phyloP scores from a whole-genome alignment of 2,888 invertebrate species.

The Diarsia brunnea region DNA sequence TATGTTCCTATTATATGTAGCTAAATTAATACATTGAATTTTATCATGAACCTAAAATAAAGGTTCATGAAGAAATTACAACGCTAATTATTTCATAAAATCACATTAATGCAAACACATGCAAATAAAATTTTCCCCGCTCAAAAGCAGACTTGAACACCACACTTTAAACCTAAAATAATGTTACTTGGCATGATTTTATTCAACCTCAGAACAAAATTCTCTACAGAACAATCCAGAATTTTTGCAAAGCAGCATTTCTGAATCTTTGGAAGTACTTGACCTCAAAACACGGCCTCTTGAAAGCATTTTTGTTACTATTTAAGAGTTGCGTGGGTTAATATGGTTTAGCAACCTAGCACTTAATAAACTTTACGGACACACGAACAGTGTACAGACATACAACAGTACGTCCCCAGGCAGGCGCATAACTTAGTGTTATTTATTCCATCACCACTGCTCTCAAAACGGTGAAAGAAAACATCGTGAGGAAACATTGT shows the following conservation, averaged over 20 bases:
- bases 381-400: too few relatives aligned
- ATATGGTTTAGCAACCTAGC: background rate
- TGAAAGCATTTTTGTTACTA: constrained; percentile 11
- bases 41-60: too few relatives aligned
- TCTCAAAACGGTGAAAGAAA: too few relatives aligned
- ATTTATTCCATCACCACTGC: too few relatives aligned
- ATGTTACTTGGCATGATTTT: background rate
- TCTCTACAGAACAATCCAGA: constrained; percentile 5
- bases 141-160: background rate
- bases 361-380: too few relatives aligned
- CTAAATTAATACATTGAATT: background rate
- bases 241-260: constrained; percentile 24
- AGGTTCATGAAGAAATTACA: background rate
- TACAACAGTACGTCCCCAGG: too few relatives aligned
- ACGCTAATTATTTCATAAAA: background rate
- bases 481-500: too few relatives aligned
- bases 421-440: too few relatives aligned
- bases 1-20: background rate
- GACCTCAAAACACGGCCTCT: constrained; percentile 30
- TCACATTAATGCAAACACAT: background rate
- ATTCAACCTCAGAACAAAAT: background rate
- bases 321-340: background rate
- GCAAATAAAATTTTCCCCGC: background rate
- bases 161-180: background rate
- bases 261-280: constrained; percentile 20